Evolutionary conservation across 2,888 invertebrate species (phyloP), one percentile per base, ranked within the genome.

Genomic region (Pterobdella sp.): DNA sequence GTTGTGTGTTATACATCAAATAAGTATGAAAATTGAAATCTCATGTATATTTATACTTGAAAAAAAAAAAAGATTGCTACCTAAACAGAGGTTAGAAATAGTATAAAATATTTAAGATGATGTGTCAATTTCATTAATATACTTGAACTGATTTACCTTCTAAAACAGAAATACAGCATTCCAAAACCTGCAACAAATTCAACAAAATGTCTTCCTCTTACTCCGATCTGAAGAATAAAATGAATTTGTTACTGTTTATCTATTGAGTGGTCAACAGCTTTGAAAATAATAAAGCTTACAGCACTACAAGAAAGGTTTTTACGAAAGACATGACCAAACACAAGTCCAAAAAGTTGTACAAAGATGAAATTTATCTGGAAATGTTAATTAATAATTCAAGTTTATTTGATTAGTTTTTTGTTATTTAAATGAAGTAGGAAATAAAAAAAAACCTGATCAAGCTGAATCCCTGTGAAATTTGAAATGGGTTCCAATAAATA

Each of bases 361-460:
- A 63, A 67, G 26, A 77, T 35, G 73, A 77, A 77, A 71, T 77
- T 77, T 22, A 77, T 56, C 77, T 77, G 76, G 37, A 76, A 74
- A 22, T 4, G 4, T 56, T 56, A n/a, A 56, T 56, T 56, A 18
- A 18, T 26, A 4, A 56, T 26, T 26, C 3, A 56, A 26, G 18
- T 56, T 18, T 4, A 56, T 18, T 56, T 4, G n/a, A 18, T 56
- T 26, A 56, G 18, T 42, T 42, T 42, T 42, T 22, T 42, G 22
- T 42, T 42, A 42, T 42, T 42, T 7, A 42, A 42, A 42, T 14
- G 18, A 42, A 42, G 7, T 14, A 14, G 42, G 18, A 42, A 56
- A n/a, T 18, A 18, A 56, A 56, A 3, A 4, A 26, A 26, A 14
- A 56, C 60, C 60, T 56, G 4, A 56, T 56, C 60, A 4, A 56